phyloP scores from a whole-genome alignment of 2,888 invertebrate species.

The Pyrocoelia pectoralis region DNA sequence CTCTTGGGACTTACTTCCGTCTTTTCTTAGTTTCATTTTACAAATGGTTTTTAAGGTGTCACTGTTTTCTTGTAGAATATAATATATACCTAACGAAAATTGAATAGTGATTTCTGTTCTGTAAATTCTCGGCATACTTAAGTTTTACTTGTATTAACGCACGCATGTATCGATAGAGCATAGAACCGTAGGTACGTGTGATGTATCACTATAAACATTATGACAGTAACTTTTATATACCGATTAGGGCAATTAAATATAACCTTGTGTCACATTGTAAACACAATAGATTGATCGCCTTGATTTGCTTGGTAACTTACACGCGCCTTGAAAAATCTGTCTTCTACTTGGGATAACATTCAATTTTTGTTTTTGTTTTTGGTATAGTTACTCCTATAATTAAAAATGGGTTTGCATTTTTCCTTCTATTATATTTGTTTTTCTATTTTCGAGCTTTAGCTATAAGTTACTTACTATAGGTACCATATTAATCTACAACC shows the following conservation, averaged over 20 bases:
- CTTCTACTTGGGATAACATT: no score
- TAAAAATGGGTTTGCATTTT: no score
- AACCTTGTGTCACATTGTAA: not conserved
- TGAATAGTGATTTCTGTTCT: not conserved
- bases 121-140: not conserved
- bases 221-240: not conserved
- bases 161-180: no score
- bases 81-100: not conserved
- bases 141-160: not conserved
- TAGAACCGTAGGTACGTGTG: not conserved
- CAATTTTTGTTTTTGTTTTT: no score
- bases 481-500: no score
- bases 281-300: not conserved
- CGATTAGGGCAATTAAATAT: not conserved
- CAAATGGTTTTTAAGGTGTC: conserved; percentile 43
- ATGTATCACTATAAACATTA: conserved; percentile 8
- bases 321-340: no score
- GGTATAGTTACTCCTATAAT: no score
- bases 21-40: conserved; percentile 48
- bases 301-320: no score
- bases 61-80: conserved; percentile 25
- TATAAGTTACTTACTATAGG: no score
- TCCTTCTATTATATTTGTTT: no score
- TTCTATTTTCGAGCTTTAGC: no score
- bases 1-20: conserved; percentile 53